Conservation (phyloP, 2,888 invertebrate genomes). For the Drosophila austrosaltans region DNA sequence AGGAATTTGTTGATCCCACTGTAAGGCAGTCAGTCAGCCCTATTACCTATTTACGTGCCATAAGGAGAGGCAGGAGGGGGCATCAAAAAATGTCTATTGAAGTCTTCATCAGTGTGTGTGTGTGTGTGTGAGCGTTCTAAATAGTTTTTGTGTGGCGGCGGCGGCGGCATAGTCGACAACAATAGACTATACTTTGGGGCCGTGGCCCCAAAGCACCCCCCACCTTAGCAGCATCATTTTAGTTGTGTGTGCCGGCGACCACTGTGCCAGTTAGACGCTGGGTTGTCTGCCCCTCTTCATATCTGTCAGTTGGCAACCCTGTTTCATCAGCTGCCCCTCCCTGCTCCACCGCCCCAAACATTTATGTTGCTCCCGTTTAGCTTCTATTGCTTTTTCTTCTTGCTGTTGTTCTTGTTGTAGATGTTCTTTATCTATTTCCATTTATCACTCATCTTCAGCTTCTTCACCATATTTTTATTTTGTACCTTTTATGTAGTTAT, state of each 20-base stretch:
- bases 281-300: constrained; percentile 23
- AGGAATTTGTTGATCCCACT: constrained; percentile 25
- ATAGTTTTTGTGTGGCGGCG: constrained; percentile 50
- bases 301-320: constrained; percentile 55
- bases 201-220: constrained; percentile 5
- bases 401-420: constrained; percentile 8
- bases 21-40: constrained; percentile 55
- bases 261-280: constrained; percentile 26
- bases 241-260: constrained; percentile 21
- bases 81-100: constrained; percentile 8
- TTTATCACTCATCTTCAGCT: constrained; percentile 54
- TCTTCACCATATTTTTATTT: constrained; percentile 40
- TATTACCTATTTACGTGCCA: constrained; percentile 64
- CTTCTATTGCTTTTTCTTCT: constrained; percentile 4
- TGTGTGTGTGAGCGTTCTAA: constrained; percentile 48
- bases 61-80: constrained; percentile 14
- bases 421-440: constrained; percentile 41
- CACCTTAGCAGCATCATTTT: constrained; percentile 52
- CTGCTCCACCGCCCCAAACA: constrained; percentile 2
- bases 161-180: constrained; percentile 44
- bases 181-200: constrained; percentile 45
- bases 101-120: constrained; percentile 9
- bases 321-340: constrained; percentile 61
- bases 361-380: constrained; percentile 2
- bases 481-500: constrained; percentile 69